Evolutionary conservation across 2,113 vertebrate genomes (phyloP), one percentile per base, ranked within the genome.

Genomic region (Irena cyanogastra): DNA sequence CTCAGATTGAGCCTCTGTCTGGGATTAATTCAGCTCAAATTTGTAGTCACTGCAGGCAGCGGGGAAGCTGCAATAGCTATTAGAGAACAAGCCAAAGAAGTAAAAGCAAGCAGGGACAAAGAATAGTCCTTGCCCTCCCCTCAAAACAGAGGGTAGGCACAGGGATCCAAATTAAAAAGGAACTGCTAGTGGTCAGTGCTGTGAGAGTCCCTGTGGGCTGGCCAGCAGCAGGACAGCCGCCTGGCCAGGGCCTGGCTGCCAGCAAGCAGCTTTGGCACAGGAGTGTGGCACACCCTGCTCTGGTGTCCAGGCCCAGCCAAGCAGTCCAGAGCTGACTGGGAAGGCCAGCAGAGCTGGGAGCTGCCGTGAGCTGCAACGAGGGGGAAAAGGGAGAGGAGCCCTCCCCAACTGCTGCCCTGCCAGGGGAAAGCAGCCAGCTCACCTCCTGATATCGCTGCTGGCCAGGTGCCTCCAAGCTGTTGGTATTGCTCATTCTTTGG

Each of bases 11-110:
- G 89, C 31, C 64, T 88, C 94, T 96, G 80, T 87, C 92, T 97
- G 95, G 92, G 82, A 96, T 96, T 95, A 95, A 95, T 97, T 96
- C 93, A 96, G 77, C 83, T 84, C 90, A 83, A 93, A 95, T 95
- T 90, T 92, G 93, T 96, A 92, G 93, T 94, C 90, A 93, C 88
- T 65, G 0, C 85, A 94, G 72, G 92, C 95, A 94, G 94, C 23
- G 3, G 66, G 60, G 87, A 95, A 94, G 90, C 92, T 96, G 93
- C 92, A 94, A 95, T 74, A 95, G 83, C 83, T 96, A 92, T 94
- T 92, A 97, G 72, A 95, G 53, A 42, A 57, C 19, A 64, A 95
- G 88, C 83, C 79, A 92, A 88, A 93, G 92, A 90, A 96, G 71
- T 74, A 95, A 92, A 95, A 96, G 83, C 92, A 85, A 83, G 37